Evolutionary conservation across 2,888 invertebrate species (phyloP).

Genomic region (Fabriciana adippe): DNA sequence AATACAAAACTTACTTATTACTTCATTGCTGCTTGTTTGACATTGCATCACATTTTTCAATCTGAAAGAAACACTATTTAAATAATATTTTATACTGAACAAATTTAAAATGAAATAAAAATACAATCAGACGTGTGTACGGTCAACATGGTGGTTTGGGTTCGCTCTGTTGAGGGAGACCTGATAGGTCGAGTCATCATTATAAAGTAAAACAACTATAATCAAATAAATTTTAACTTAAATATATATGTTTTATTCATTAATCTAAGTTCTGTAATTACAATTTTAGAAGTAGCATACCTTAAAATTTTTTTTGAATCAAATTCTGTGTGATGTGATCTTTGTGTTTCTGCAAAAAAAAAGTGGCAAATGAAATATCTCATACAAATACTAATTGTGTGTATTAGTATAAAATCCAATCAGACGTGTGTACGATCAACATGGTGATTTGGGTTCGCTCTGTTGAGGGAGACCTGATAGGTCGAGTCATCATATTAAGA

Average conservation of each 20-base stretch:
- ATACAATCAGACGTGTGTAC: constrained; percentile 39
- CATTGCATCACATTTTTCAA: no score
- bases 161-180: constrained; percentile 79
- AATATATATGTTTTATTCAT: neutral
- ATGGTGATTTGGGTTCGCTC: constrained; percentile 71
- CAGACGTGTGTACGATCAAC: constrained; percentile 51
- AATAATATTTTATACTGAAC: no score
- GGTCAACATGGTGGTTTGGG: constrained; percentile 64
- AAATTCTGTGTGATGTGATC: neutral
- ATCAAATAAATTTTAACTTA: no score
- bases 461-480: constrained; percentile 78
- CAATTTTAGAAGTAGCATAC: no score
- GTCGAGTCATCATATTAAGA: constrained; percentile 64
- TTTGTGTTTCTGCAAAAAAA: neutral
- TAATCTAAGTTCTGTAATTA: no score
- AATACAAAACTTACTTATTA: no score
- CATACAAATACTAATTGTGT: no score
- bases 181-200: constrained; percentile 74
- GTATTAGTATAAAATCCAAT: constrained; percentile 14
- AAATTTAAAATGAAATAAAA: constrained; percentile 7
- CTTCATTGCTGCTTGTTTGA: no score
- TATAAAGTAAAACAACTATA: constrained; percentile 18
- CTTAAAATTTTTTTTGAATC: neutral
- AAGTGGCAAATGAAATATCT: neutral
- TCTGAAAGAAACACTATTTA: no score